A percentile compares a stretch with the other conserved stretches of the same genome.
These are phyloP conservation scores for Bombus confusus DNA, from an alignment of 1,140 invertebrate species.

Conservation along the genomic window DNA sequence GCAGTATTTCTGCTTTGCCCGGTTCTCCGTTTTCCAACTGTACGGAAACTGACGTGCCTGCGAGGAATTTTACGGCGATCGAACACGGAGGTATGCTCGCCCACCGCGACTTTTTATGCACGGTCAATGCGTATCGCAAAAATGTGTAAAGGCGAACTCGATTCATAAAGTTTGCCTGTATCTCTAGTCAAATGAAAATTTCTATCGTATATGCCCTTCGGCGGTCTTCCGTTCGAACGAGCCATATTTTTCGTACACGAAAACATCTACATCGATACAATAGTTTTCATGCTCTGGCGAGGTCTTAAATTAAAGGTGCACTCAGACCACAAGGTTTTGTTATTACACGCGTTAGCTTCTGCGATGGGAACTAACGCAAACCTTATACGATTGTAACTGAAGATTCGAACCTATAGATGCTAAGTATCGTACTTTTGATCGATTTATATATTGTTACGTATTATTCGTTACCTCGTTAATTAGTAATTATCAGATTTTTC, in stretches of 20 bases:
- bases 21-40: conserved; percentile 8
- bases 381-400: not conserved
- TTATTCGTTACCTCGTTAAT: not conserved
- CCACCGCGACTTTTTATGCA: conserved; percentile 53
- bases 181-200: conserved; percentile 21
- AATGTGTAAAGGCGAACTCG: conserved; percentile 8
- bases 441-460: not conserved
- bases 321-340: no score
- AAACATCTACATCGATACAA: not conserved
- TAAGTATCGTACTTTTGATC: not conserved
- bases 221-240: not conserved
- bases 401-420: not conserved
- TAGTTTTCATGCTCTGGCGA: not conserved
- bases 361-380: not conserved
- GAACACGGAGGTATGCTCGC: not conserved
- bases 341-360: no score
- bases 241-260: not conserved
- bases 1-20: conserved; percentile 26
- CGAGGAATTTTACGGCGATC: conserved; percentile 46
- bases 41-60: conserved; percentile 34
- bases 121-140: conserved; percentile 64
- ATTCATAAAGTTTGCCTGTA: not conserved
- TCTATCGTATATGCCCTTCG: not conserved
- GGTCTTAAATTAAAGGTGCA: not conserved
- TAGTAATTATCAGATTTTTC: no score